Conservation (phyloP, 2,888 invertebrate species). For the Psylliodes chrysocephalus region DNA sequence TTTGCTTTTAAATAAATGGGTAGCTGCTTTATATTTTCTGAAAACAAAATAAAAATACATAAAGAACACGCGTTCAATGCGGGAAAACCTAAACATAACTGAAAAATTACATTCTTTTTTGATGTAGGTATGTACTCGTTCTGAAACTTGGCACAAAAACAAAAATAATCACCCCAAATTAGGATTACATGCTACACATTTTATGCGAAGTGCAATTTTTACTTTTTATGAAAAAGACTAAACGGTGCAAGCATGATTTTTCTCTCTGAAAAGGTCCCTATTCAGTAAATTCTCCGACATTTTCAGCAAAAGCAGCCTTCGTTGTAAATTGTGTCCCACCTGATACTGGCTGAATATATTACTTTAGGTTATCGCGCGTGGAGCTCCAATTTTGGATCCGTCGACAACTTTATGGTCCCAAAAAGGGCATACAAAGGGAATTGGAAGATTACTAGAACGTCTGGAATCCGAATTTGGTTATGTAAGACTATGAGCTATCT, state of each 20-base stretch:
- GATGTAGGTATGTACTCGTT: no score
- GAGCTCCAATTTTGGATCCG: conserved; percentile 19
- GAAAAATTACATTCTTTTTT: no score
- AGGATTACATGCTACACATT: neutral
- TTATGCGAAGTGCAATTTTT: neutral
- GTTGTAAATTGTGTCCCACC: conserved; percentile 18
- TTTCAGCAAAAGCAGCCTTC: conserved; percentile 4
- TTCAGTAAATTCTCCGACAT: conserved; percentile 8
- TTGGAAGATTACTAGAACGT: conserved; percentile 7
- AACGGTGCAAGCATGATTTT: conserved; percentile 3
- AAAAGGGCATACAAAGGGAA: conserved; percentile 20
- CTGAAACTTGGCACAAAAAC: neutral
- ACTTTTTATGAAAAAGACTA: conserved; percentile 1
- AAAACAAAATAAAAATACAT: no score
- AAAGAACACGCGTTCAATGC: no score
- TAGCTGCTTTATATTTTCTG: no score
- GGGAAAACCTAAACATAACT: no score
- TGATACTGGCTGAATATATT: conserved; percentile 26
- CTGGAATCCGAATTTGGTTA: conserved; percentile 7
- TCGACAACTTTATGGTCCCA: conserved; percentile 22
- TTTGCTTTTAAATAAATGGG: no score
- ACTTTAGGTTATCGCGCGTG: conserved; percentile 22
- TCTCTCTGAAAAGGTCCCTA: neutral
- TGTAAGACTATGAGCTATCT: neutral
- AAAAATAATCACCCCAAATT: conserved; percentile 2